Base-by-base conservation (phyloP, 2,888 invertebrate species). In the Bellardia bayeri region DNA sequence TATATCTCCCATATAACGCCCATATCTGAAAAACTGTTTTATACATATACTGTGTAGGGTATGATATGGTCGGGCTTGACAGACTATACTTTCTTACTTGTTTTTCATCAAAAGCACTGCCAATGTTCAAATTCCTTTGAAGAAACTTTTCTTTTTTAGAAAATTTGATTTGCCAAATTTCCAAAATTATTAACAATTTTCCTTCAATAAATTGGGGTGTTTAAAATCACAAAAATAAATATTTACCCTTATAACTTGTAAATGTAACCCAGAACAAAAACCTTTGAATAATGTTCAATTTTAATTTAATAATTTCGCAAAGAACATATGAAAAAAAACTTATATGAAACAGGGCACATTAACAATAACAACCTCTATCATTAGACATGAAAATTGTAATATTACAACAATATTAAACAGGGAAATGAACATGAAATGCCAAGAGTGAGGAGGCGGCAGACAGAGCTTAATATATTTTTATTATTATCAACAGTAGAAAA, bases 321-420 rank as follows among this genome's bases (percentile, higher is more conserved):
- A n/a, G 37, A 61, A 61, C 4, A 11, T 16, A 16, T 8, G 23
- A 71, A 8, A 40, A 16, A 56, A 16, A 33, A 33, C 45, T 37
- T 1, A 5, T 51, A 49, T 54, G 54, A 64, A 76, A 42, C n/a
- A n/a, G 56, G 66, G 30, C 14, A 83, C 66, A 76, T 76, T 76
- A 76, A 75, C 69, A 86, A 82, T 71, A 80, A 80, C 68, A 75
- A 51, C 58, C 37, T 71, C 42, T 74, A 76, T 84, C 72, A 84
- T 80, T 83, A 80, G 56, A 71, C 66, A 84, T 79, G 78, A 72
- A 78, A 78, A 84, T 80, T 51, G 40, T 78, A 58, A 69, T 45
- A 49, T 74, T 56, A 58, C 66, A 64, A 84, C 66, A 64, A 84
- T 13, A 40, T 37, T 37, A 30, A 58, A 61, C 54, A 40, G 40